These are phyloP conservation scores for Amphiprion clarkii DNA, from an alignment of 2,797 vertebrate species.

Conservation along the genomic window DNA sequence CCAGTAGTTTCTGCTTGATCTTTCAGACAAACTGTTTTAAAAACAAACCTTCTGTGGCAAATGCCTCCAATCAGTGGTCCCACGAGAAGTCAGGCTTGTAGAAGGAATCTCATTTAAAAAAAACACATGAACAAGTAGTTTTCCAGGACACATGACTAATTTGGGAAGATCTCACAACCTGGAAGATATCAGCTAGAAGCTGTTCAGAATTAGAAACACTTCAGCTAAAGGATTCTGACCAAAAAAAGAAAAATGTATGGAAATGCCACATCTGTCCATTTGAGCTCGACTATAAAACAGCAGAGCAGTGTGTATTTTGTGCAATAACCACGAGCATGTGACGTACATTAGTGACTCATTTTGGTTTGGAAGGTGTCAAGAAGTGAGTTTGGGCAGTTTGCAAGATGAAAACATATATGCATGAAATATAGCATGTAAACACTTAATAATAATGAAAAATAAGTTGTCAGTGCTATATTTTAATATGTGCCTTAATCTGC, in stretches of 20 bases:
- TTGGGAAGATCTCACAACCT: background rate
- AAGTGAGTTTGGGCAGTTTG: background rate
- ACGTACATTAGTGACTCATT: background rate
- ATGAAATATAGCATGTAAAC: background rate
- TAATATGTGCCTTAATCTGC: background rate
- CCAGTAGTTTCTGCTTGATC: too few species aligned
- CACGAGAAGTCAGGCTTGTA: background rate
- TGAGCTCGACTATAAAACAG: too few species aligned
- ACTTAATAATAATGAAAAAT: background rate
- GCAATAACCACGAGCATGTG: too few species aligned
- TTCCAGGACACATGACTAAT: background rate
- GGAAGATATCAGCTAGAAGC: background rate
- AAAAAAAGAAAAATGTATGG: too few species aligned
- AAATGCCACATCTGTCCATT: too few species aligned
- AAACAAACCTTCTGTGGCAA: background rate
- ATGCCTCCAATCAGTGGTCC: background rate
- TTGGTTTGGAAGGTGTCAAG: background rate
- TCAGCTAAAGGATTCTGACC: background rate
- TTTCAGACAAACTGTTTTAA: too few species aligned
- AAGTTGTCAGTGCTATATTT: background rate
- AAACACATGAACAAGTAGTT: background rate
- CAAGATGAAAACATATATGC: background rate
- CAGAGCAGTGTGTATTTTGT: background rate
- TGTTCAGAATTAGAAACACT: background rate
- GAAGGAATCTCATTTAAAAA: background rate